A percentile compares a stretch with the other conserved stretches of the same genome.
Evolutionary conservation across 1,140 invertebrate species (phyloP).

Genomic region (Andrena cerasifolii): DNA sequence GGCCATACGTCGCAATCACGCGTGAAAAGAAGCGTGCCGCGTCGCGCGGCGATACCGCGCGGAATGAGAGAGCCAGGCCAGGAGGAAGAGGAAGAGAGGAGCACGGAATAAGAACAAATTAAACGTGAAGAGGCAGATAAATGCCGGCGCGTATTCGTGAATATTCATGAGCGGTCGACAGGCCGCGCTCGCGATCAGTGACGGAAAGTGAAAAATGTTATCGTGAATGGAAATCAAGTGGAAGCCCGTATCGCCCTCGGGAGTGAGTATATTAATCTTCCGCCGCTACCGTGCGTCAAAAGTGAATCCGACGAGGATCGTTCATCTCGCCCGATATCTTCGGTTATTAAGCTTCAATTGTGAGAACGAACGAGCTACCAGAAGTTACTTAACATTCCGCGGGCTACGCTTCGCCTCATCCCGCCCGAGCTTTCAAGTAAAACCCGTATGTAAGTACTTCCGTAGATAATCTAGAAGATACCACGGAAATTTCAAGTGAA

Average conservation of each 20-base stretch:
- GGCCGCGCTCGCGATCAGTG: slow-evolving; percentile 6
- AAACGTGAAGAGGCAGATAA: background rate
- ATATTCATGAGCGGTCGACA: slow-evolving; percentile 39
- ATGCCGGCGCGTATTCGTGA: slow-evolving; percentile 30
- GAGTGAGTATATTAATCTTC: slow-evolving; percentile 34
- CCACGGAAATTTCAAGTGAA: too few relatives aligned
- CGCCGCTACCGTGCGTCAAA: background rate
- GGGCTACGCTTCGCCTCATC: too few relatives aligned
- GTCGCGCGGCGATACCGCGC: background rate
- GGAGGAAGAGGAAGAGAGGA: slow-evolving; percentile 13
- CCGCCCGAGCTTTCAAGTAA: too few relatives aligned
- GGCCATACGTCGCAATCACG: slow-evolving; percentile 53
- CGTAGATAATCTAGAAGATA: too few relatives aligned
- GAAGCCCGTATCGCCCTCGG: slow-evolving; percentile 6
- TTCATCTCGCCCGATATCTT: background rate
- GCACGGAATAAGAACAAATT: slow-evolving; percentile 20
- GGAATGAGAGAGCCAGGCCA: background rate
- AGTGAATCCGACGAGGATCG: background rate
- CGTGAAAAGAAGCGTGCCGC: background rate
- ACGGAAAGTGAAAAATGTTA: slow-evolving; percentile 49
- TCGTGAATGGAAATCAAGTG: slow-evolving; percentile 38
- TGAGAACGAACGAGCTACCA: background rate
- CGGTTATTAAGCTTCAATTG: background rate
- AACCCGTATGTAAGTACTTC: too few relatives aligned
- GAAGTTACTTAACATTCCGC: background rate